Evolutionary conservation across 2,113 vertebrate genomes (phyloP), one percentile per base, ranked within the genome.

Genomic region (Chrysemys picta): DNA sequence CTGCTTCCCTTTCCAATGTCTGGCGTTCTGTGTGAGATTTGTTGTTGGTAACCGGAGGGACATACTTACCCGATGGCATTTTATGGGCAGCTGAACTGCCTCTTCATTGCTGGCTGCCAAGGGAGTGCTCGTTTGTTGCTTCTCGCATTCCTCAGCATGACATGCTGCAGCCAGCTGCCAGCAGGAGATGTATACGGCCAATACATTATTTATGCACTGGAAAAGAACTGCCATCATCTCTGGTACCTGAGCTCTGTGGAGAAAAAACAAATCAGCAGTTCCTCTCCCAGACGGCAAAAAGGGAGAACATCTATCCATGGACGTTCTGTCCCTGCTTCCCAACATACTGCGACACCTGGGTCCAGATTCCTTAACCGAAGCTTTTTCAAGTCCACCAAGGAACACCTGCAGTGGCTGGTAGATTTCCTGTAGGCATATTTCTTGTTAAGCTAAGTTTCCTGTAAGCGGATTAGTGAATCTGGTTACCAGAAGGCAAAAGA

Each of bases 41-140:
- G 75, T 78, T 78, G 42, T 47, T 78, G 45, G 75, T 16, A 78
- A 47, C 24, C 14, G 2, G 56, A 45, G 38, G n/a, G 42, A 80
- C 0, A 0, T 50, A 1, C 49, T 35, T 69, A 21, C 75, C 31
- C 57, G 0, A 0, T n/a, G 81, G 54, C 80, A 22, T 19, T 50
- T 38, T 75, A 2, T 2, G 54, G 65, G 65, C 53, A n/a, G 31
- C 3, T 2, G 54, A 85, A 35, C 27, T 79, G 84, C 50, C 45
- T 52, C 25, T 38, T 65, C 29, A 80, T 85, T 29, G 22, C 0
- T 1, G 56, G 38, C 54, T 89, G 80, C 65, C 79, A 22, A 47
- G 31, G n/a, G 19, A 38, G 35, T 31, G 65, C 82, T 83, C 5
- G 21, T 78, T 11, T 5, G n/a, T 0, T 29, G 83, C 59, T 84